Base-by-base conservation (phyloP, 2,888 invertebrate genomes). In the Ethmia dodecea region DNA sequence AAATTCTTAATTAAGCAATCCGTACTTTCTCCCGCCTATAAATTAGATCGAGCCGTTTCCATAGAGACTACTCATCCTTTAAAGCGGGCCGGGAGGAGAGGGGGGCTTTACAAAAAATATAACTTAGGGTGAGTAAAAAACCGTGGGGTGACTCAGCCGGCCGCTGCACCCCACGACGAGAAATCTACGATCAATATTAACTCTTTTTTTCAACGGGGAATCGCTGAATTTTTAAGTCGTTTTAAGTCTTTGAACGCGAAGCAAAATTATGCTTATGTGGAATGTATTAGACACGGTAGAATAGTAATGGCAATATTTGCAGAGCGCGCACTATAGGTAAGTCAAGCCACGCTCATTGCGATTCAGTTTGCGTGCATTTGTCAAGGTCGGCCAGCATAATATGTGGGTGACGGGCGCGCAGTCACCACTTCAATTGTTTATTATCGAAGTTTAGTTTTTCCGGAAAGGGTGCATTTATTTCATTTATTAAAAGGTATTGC, bases 101-200 rank as follows among this genome's bases (percentile, higher is more conserved):
- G 73, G 71, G 77, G 75, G 70, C 74, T 84, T 80, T 74, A 76
- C 75, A 84, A 86, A 80, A 87, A 86, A 86, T 86, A 86, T 86
- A 86, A 84, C 84, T 86, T 84, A 86, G 87, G 87, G 87, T 86
- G 86, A 86, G 86, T 84, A 86, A 86, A 86, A 86, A 84, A 79
- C 79, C 84, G 84, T 83, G 86, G 87, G 87, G 87, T 86, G 87
- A 86, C 80, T 86, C 84, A 84, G 80, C 86, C 86, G 84, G 83
- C 84, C 86, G 84, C 74, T 86, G 86, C 86, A 84, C 86, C 86
- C 86, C 86, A 83, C 84, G 77, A 73, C 66, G 81, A 81, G 75
- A 86, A 86, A 86, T 83, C 84, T 78, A 81, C 87, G 87, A 87
- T 87, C 87, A 86, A 87, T 87, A 87, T 86, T 87, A 87, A 87